Base-by-base conservation (phyloP, 2,888 invertebrate genomes). In the Brachyptera risi region DNA sequence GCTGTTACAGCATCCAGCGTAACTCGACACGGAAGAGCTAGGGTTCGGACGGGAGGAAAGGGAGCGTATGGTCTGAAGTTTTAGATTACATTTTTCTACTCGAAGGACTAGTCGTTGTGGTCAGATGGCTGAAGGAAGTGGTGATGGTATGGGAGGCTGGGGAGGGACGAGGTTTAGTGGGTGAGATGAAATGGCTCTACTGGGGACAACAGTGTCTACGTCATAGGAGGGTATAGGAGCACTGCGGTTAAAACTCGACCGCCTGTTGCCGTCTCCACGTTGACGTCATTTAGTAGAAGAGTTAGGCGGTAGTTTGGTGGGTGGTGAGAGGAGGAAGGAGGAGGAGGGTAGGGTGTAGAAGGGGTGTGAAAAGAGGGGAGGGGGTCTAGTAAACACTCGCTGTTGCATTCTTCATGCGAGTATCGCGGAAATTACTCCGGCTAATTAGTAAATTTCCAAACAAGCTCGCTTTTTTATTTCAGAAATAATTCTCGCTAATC, bases 1-100 rank as follows among this genome's bases (percentile, higher is more conserved):
- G 50, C 27, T 31, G 15, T n/a, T n/a, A n/a, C n/a, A n/a, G n/a
- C n/a, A n/a, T n/a, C n/a, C n/a, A n/a, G n/a, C n/a, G n/a, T n/a
- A n/a, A n/a, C n/a, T n/a, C n/a, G n/a, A n/a, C n/a, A n/a, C n/a
- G n/a, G n/a, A n/a, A 1, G 42, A 2, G 42, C n/a, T n/a, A n/a
- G 42, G 42, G 42, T 2, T 17, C 42, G 15, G 19, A 27, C 15
- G 3, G 27, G 26, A 23, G 24, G 24, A n/a, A 15, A 24, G 49
- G 49, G 27, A 17, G 13, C n/a, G 24, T 9, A 27, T 13, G 50
- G 50, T 31, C 26, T 17, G 17, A 42, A 42, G 21, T 42, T 56
- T 57, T 61, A 58, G 58, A 61, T 61, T 61, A 58, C 58, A 61
- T 57, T 58, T 58, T 50, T 61, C 61, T 50, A 49, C 4, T 17